These are phyloP conservation scores for Hippocampus kuda DNA, from an alignment of 2,797 vertebrate species.

Conservation along the genomic window DNA sequence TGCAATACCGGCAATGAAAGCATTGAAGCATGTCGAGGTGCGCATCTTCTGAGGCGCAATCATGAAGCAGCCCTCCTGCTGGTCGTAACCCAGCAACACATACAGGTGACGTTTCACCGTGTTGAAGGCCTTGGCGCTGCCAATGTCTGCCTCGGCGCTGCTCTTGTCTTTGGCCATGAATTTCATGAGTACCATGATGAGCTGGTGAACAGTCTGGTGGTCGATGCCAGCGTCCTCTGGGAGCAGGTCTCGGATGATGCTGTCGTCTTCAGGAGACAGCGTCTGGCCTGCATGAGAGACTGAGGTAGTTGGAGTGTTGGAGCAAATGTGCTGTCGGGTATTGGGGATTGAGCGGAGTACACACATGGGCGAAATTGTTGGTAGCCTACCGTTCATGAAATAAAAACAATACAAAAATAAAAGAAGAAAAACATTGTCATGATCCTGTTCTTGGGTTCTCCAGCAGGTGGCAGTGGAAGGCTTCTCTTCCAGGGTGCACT, in stretches of 20 bases:
- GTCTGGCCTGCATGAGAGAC: constrained; percentile 69
- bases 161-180: constrained; percentile 98
- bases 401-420: too few species aligned
- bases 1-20: constrained; percentile 93
- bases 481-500: too few species aligned
- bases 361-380: too few species aligned
- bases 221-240: constrained; percentile 94
- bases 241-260: constrained; percentile 84
- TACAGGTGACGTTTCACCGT: constrained; percentile 95
- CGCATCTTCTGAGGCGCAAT: constrained; percentile 98
- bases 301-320: constrained; percentile 53
- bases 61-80: constrained; percentile 99
- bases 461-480: too few species aligned
- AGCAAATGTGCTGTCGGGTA: constrained; percentile 29
- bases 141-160: constrained; percentile 90
- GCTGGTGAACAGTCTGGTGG: constrained; percentile 96
- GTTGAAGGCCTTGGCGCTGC: constrained; percentile 97
- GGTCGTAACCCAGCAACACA: constrained; percentile 89
- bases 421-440: too few species aligned
- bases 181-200: constrained; percentile 98
- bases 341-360: too few species aligned
- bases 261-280: constrained; percentile 83
- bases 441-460: too few species aligned
- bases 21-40: constrained; percentile 94
- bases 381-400: too few species aligned